Conservation (phyloP, 1,140 invertebrate genomes). For the Himalopsyche phryganea region DNA sequence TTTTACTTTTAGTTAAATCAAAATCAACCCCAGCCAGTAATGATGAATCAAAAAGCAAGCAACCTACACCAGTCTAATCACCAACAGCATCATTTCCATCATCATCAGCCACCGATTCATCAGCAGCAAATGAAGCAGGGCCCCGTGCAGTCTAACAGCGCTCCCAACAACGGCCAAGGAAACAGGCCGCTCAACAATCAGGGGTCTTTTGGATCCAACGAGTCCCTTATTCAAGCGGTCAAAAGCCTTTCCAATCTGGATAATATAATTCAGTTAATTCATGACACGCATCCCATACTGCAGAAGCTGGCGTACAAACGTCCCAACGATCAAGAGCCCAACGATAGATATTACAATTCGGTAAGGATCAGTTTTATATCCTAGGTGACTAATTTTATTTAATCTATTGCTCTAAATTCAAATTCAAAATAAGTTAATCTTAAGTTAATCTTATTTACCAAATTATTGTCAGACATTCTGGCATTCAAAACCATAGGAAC, state of each 20-base stretch:
- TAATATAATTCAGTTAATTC: slow-evolving; percentile 51
- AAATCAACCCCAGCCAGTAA: too few species aligned
- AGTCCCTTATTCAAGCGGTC: slow-evolving; percentile 30
- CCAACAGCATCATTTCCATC: neutral
- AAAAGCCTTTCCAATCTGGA: too few species aligned
- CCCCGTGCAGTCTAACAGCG: neutral
- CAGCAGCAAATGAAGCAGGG: slow-evolving; percentile 37
- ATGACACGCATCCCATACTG: slow-evolving; percentile 57
- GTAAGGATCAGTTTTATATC: too few species aligned
- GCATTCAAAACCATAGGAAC: too few species aligned
- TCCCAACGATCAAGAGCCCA: neutral
- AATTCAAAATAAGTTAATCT: too few species aligned
- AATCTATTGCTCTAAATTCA: too few species aligned
- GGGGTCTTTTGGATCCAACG: neutral
- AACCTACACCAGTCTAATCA: too few species aligned
- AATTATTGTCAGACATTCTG: too few species aligned
- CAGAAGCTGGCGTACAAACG: slow-evolving; percentile 29
- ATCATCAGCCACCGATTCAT: neutral
- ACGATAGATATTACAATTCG: neutral
- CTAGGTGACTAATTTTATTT: too few species aligned
- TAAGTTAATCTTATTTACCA: too few species aligned
- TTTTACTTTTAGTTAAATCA: too few species aligned
- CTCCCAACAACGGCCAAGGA: slow-evolving; percentile 2
- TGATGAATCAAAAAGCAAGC: too few species aligned
- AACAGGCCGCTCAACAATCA: neutral